Conservation (phyloP, 2,113 vertebrate species). For the Oncorhynchus clarkii region DNA sequence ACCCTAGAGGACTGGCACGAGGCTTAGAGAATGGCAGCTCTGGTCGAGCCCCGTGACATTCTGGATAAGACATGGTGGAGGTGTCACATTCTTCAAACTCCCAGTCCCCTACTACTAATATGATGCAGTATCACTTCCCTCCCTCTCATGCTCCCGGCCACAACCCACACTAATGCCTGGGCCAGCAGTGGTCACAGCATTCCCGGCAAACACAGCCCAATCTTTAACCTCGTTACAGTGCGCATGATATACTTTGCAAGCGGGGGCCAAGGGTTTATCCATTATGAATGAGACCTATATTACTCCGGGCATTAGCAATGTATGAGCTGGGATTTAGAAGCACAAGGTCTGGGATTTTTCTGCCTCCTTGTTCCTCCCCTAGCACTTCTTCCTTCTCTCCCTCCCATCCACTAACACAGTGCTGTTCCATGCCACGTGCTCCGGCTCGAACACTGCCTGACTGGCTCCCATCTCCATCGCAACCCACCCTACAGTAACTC, state of each 20-base stretch:
- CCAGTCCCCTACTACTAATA: neutral
- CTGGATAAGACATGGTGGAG: neutral
- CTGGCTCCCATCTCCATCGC: conserved; percentile 45
- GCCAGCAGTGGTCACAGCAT: conserved; percentile 51
- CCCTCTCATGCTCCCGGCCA: conserved; percentile 17
- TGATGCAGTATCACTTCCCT: neutral
- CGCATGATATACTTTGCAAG: conserved; percentile 67
- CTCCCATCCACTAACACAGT: conserved; percentile 20
- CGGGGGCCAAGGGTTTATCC: conserved; percentile 56
- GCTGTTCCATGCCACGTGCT: conserved; percentile 45
- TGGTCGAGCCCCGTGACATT: neutral
- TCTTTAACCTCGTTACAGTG: conserved; percentile 73
- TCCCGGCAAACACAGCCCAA: conserved; percentile 63
- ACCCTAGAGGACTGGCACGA: neutral
- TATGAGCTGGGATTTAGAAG: conserved; percentile 74
- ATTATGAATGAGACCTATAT: conserved; percentile 77
- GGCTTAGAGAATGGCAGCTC: neutral
- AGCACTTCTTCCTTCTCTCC: neutral
- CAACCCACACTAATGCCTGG: conserved; percentile 40
- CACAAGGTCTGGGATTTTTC: conserved; percentile 59
- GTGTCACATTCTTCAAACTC: neutral
- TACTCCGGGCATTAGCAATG: conserved; percentile 75
- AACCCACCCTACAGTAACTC: conserved; percentile 12
- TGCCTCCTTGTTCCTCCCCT: conserved; percentile 25
- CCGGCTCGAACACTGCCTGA: conserved; percentile 45